Conservation (phyloP, 1,140 invertebrate species). For the Luehdorfia chinensis region DNA sequence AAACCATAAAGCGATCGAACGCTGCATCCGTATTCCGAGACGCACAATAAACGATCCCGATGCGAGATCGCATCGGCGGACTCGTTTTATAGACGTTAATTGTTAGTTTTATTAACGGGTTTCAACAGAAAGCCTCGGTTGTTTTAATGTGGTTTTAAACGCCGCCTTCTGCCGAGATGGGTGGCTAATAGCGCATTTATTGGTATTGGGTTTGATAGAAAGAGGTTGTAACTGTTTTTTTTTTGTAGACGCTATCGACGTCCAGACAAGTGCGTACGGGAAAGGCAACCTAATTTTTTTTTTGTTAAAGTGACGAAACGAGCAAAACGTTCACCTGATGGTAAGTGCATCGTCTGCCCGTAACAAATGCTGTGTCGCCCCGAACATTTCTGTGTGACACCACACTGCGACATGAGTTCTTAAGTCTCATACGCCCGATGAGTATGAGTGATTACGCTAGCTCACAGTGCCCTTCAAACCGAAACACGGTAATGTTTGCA, state of each 20-base stretch:
- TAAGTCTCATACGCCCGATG: too few relatives aligned
- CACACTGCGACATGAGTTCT: too few relatives aligned
- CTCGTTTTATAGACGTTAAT: constrained; percentile 58
- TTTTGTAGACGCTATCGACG: constrained; percentile 21
- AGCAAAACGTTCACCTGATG: too few relatives aligned
- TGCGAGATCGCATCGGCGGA: constrained; percentile 22
- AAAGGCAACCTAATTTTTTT: too few relatives aligned
- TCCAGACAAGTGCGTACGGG: constrained; percentile 1
- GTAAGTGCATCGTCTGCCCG: too few relatives aligned
- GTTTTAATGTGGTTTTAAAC: constrained; percentile 39
- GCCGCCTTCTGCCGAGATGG: constrained; percentile 34
- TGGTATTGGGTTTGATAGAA: constrained; percentile 44
- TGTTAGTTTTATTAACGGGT: constrained; percentile 49
- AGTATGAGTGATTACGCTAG: too few relatives aligned
- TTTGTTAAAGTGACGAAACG: too few relatives aligned
- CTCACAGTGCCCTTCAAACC: too few relatives aligned
- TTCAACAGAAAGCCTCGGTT: constrained; percentile 11
- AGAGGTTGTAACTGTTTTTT: constrained; percentile 22
- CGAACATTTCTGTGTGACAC: too few relatives aligned
- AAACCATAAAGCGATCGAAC: constrained; percentile 32
- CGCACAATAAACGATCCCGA: constrained; percentile 37
- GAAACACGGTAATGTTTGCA: too few relatives aligned
- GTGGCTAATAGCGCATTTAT: constrained; percentile 54
- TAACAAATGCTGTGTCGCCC: too few relatives aligned
- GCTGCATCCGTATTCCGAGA: constrained; percentile 32